A percentile compares a stretch with the other conserved stretches of the same genome.
Conservation (phyloP, 2,888 invertebrate species). For the Lithophane ornitopus region DNA sequence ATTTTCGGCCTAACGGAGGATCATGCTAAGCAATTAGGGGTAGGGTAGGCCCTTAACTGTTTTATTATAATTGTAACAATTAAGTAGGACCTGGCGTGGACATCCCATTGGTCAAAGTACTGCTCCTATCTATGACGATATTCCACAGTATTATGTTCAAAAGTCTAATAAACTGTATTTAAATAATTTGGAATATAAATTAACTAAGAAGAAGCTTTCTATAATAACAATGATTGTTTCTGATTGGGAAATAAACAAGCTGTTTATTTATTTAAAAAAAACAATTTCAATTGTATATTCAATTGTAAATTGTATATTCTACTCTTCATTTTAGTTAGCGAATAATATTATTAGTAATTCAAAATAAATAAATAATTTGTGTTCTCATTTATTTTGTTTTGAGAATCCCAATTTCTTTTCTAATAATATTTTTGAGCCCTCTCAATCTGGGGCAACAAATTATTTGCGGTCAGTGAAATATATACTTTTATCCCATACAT, state of each 20-base stretch:
- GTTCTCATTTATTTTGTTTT: not conserved
- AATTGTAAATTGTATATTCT: too few species aligned
- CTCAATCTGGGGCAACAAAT: not conserved
- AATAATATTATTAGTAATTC: not conserved
- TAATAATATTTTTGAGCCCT: not conserved
- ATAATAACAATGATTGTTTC: not conserved
- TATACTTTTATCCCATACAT: not conserved
- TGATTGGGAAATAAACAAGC: not conserved
- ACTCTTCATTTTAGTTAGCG: not conserved
- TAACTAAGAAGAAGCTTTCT: not conserved
- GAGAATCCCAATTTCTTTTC: not conserved
- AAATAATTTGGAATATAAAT: not conserved
- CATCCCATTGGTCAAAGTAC: not conserved
- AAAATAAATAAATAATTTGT: not conserved
- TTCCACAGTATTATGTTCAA: not conserved
- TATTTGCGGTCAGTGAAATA: not conserved
- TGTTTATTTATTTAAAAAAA: not conserved
- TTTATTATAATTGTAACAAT: not conserved
- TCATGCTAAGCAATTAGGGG: too few species aligned
- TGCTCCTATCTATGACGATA: not conserved
- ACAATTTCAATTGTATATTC: not conserved
- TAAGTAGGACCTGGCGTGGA: not conserved
- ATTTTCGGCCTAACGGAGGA: too few species aligned
- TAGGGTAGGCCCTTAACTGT: too few species aligned
- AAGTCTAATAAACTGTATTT: not conserved